Evolutionary conservation across 92 coral and sea anemone genomes (phyloP).

Genomic region (Palythoa heliodiscus): DNA sequence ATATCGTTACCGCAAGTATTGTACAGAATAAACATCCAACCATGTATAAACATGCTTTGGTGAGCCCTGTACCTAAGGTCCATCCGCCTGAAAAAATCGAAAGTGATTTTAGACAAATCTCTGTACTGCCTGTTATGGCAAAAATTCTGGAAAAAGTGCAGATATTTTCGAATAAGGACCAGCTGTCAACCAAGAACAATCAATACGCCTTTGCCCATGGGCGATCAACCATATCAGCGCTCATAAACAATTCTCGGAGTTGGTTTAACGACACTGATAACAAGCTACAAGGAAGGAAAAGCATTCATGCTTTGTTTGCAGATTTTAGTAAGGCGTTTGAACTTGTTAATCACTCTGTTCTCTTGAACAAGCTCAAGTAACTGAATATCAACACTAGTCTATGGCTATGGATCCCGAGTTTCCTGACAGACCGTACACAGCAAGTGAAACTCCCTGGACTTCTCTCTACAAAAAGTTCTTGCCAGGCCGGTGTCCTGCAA

Average conservation of each 20-base stretch:
- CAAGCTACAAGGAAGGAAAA: too few species aligned
- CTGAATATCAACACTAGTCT: slow-evolving; percentile 49
- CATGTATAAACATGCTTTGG: slow-evolving; percentile 47
- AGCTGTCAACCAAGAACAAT: neutral
- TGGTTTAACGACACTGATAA: too few species aligned
- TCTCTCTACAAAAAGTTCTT: slow-evolving; percentile 25
- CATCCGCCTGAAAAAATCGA: slow-evolving; percentile 28
- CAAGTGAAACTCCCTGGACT: slow-evolving; percentile 46
- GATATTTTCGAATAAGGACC: slow-evolving; percentile 21
- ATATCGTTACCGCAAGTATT: slow-evolving; percentile 36
- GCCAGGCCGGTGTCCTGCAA: slow-evolving; percentile 53
- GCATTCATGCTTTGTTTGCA: slow-evolving; percentile 1
- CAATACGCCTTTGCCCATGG: too few species aligned
- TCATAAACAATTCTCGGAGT: too few species aligned
- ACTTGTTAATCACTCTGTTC: slow-evolving; percentile 48
- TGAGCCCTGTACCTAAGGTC: slow-evolving; percentile 46
- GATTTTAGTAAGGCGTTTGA: slow-evolving; percentile 63
- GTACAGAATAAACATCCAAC: slow-evolving; percentile 33
- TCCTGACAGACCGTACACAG: neutral
- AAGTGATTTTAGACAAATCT: slow-evolving; percentile 30
- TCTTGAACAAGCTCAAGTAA: slow-evolving; percentile 46
- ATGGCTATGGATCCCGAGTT: slow-evolving; percentile 46
- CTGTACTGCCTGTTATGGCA: slow-evolving; percentile 25
- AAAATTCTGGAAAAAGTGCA: slow-evolving; percentile 44
- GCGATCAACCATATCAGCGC: too few species aligned